Evolutionary conservation across 2,888 invertebrate species (phyloP), one percentile per base, ranked within the genome.

Genomic region (Xanthostigma xanthostigma): DNA sequence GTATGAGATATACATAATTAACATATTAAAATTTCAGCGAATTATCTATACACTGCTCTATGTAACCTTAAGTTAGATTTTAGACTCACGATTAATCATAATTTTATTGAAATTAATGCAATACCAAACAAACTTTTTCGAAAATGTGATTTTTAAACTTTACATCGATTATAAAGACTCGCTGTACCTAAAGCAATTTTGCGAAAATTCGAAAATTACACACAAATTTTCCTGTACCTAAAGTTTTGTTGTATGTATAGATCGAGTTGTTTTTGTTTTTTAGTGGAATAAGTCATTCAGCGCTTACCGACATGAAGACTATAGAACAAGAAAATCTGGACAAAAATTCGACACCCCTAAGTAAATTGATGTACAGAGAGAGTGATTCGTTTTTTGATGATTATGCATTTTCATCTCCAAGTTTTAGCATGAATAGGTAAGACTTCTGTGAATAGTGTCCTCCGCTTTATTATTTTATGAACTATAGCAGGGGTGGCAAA

Each of bases 271-370:
- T 17, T 17, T 17, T 4, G 17, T 44, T 41, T 33, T 64, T 45
- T 56, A 78, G 79, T 42, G 82, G 78, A 45, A 75, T 84, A 10
- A 86, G 84, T 53, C 92, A 92, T 72, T 93, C 93, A 10, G 92
- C 91, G 10, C 64, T 89, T 48, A 81, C 80, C 49, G 94, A 92
- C 65, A 95, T 96, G 93, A 81, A 86, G 62, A 77, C 77, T 17
- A 91, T 97, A 60, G 84, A 90, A 62, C 95, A 95, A 70, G 85
- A 92, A 63, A 77, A 74, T 57, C 67, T 75, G 9, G 67, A 70
- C 34, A 59, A 64, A 45, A 60, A 65, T 9, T 64, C 67, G 17
- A 59, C 63, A 12, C 67, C 64, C 58, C 53, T 66, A 37, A 62
- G 64, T 13, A 65, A 64, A 54, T 55, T 65, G 49, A 56, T 66